Evolutionary conservation across 2,113 vertebrate species (phyloP).

Genomic region (Dromiciops gliroides): DNA sequence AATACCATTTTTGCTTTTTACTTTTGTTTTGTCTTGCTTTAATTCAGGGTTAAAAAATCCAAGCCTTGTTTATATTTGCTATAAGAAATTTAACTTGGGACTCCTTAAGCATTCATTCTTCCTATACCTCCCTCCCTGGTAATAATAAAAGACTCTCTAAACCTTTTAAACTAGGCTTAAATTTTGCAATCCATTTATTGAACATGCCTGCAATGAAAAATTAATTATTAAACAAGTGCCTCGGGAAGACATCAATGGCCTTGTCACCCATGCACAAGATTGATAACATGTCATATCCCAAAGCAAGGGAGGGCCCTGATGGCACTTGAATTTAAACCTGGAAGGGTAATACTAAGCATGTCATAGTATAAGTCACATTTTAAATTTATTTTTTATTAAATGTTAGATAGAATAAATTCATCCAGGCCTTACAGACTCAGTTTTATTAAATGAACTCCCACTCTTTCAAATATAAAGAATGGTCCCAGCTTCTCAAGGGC

Average conservation of each 20-base stretch:
- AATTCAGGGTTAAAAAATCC: conserved; percentile 51
- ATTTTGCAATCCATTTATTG: conserved; percentile 86
- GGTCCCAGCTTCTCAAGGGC: conserved; percentile 85
- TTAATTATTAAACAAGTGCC: conserved; percentile 88
- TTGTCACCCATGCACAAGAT: conserved; percentile 82
- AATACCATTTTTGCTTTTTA: background rate
- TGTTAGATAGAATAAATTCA: conserved; percentile 85
- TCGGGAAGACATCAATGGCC: conserved; percentile 82
- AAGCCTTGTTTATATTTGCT: conserved; percentile 61
- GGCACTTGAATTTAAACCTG: conserved; percentile 82
- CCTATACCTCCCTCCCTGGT: conserved; percentile 75
- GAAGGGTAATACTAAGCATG: conserved; percentile 81
- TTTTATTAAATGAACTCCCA: conserved; percentile 88
- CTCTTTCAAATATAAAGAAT: conserved; percentile 84
- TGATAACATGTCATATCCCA: conserved; percentile 82
- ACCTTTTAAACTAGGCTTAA: conserved; percentile 83
- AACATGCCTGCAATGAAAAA: conserved; percentile 84
- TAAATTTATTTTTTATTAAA: conserved; percentile 90
- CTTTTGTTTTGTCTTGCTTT: too few species aligned
- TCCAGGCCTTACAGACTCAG: conserved; percentile 78
- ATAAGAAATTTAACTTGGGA: conserved; percentile 76
- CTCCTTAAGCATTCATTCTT: conserved; percentile 78
- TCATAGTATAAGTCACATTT: conserved; percentile 85
- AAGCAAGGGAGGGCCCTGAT: conserved; percentile 65
- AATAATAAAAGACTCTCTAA: conserved; percentile 84